Evolutionary conservation across 2,113 vertebrate genomes (phyloP).

Genomic region (Corythoichthys intestinalis): DNA sequence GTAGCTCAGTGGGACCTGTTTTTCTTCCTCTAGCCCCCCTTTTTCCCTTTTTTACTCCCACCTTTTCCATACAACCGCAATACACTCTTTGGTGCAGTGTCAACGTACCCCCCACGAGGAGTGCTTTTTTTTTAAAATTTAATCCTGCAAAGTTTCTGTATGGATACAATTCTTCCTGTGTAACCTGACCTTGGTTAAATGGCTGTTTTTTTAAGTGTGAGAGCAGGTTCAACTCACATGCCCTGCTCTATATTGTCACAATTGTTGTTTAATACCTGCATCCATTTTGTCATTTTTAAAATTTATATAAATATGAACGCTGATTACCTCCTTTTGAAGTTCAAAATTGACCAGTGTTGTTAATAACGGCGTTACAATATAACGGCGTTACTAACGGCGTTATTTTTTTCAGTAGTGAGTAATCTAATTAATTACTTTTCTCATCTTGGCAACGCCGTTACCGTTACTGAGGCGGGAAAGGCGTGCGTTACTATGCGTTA

Average conservation of each 20-base stretch:
- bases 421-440: too few species aligned
- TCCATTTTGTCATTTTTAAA: not conserved
- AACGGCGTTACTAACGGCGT: too few species aligned
- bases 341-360: too few species aligned
- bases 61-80: slow-evolving; percentile 48
- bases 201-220: slow-evolving; percentile 63
- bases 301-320: not conserved
- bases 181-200: slow-evolving; percentile 62
- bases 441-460: too few species aligned
- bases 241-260: not conserved
- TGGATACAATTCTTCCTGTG: slow-evolving; percentile 66
- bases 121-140: slow-evolving; percentile 13
- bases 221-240: slow-evolving; percentile 5
- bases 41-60: slow-evolving; percentile 61
- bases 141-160: slow-evolving; percentile 54
- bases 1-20: slow-evolving; percentile 79
- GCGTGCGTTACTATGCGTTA: too few species aligned
- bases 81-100: slow-evolving; percentile 30
- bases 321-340: not conserved
- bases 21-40: slow-evolving; percentile 59
- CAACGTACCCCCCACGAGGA: slow-evolving; percentile 53
- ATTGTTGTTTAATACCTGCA: not conserved
- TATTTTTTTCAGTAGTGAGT: too few species aligned
- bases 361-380: too few species aligned
- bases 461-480: too few species aligned